A percentile compares a stretch with the other conserved stretches of the same genome.
Evolutionary conservation across 2,113 vertebrate species (phyloP).

Genomic region (Plecotus auritus): DNA sequence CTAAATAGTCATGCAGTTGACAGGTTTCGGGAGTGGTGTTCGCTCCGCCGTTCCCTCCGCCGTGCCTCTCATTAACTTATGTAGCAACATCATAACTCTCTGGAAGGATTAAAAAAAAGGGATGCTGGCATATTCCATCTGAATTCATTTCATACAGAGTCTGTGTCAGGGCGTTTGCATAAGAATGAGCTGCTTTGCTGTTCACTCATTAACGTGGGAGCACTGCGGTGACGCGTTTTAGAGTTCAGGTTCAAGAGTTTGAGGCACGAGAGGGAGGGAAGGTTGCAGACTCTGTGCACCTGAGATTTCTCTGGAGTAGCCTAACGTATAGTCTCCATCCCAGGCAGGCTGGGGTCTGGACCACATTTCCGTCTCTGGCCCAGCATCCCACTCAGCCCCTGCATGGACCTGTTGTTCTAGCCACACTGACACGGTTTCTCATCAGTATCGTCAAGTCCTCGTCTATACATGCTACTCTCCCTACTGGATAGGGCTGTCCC

Average conservation of each 20-base stretch:
- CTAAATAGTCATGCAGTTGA: conserved; percentile 55
- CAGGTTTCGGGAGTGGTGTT: conserved; percentile 62
- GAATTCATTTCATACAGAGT: conserved; percentile 37
- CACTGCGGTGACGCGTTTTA: background rate
- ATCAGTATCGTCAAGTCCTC: background rate
- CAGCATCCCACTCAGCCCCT: background rate
- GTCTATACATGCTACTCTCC: background rate
- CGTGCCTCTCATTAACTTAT: conserved; percentile 53
- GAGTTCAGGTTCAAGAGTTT: conserved; percentile 66
- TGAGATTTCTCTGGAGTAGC: background rate
- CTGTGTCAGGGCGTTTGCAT: conserved; percentile 70
- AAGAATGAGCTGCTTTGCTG: conserved; percentile 63
- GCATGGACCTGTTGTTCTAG: fast-evolving
- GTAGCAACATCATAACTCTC: conserved; percentile 63
- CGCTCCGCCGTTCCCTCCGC: conserved; percentile 50
- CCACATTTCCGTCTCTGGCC: fast-evolving
- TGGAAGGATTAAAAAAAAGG: conserved; percentile 47
- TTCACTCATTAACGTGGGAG: conserved; percentile 64
- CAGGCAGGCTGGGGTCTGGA: background rate
- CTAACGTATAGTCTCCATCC: background rate
- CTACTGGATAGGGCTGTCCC: background rate
- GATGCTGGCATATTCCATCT: conserved; percentile 47
- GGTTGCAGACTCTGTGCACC: background rate
- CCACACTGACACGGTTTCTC: fast-evolving
- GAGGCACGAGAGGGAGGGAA: conserved; percentile 2